These are phyloP conservation scores for Allygus modestus DNA, from an alignment of 2,888 invertebrate species.

Conservation along the genomic window DNA sequence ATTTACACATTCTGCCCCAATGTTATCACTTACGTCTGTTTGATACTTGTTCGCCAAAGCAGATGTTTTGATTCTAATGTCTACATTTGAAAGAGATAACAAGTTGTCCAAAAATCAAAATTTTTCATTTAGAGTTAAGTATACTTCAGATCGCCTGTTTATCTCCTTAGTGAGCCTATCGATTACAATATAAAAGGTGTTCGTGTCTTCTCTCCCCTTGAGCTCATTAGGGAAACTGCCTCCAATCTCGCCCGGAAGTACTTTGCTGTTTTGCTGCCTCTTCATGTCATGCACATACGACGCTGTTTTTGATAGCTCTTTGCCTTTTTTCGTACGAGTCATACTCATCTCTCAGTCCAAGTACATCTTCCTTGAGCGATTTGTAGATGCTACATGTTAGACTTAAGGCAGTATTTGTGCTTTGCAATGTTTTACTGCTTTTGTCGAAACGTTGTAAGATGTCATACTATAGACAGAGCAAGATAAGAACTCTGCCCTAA, in stretches of 20 bases:
- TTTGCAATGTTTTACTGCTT: constrained; percentile 46
- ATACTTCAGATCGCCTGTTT: constrained; percentile 37
- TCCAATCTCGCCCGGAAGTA: constrained; percentile 14
- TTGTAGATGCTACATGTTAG: constrained; percentile 46
- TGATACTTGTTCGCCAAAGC: constrained; percentile 37
- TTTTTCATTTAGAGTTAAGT: constrained; percentile 45
- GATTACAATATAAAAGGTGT: constrained; percentile 45
- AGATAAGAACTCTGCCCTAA: too few species aligned
- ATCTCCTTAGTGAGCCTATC: constrained; percentile 21
- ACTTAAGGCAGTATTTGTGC: constrained; percentile 18
- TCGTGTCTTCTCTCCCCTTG: constrained; percentile 33
- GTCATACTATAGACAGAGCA: constrained; percentile 36
- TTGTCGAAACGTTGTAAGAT: constrained; percentile 46
- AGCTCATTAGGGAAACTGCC: not conserved
- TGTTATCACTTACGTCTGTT: constrained; percentile 15
- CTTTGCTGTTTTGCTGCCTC: constrained; percentile 22
- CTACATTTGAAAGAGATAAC: constrained; percentile 33
- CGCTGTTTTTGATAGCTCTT: not conserved
- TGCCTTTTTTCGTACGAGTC: constrained; percentile 48
- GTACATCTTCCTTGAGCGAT: constrained; percentile 25
- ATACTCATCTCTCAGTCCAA: constrained; percentile 39
- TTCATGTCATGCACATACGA: constrained; percentile 17
- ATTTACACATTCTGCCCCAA: constrained; percentile 21
- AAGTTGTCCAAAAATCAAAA: constrained; percentile 44
- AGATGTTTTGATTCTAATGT: constrained; percentile 32